phyloP scores from a whole-genome alignment of 1,140 invertebrate species.

The Metopolophium dirhodum region DNA sequence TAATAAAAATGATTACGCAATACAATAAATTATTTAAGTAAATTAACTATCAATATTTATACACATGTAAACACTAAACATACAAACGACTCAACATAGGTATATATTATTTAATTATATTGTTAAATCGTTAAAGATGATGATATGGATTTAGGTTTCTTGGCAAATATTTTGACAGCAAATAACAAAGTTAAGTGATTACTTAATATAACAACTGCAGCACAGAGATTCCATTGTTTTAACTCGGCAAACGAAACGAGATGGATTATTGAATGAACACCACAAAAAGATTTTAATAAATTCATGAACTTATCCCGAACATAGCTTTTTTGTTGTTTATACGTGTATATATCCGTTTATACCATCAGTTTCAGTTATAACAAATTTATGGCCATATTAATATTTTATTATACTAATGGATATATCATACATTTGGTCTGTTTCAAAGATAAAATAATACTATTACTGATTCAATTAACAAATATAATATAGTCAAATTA shows the following conservation, averaged over 20 bases:
- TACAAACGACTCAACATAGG: background rate
- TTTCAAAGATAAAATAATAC: background rate
- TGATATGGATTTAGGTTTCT: background rate
- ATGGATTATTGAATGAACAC: background rate
- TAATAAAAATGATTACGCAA: too few species aligned
- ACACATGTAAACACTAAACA: background rate
- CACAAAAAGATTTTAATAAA: background rate
- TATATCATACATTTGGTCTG: background rate
- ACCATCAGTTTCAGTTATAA: background rate
- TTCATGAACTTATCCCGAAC: background rate
- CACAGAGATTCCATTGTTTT: background rate
- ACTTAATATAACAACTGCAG: background rate
- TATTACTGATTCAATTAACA: background rate
- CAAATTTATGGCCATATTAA: background rate
- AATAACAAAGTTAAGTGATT: constrained; percentile 8
- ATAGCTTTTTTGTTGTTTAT: background rate
- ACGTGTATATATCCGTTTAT: background rate
- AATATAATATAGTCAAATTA: background rate
- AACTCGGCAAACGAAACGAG: background rate
- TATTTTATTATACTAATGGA: background rate
- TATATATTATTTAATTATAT: background rate
- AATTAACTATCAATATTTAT: background rate
- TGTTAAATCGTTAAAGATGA: background rate
- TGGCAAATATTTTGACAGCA: background rate
- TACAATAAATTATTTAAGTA: too few species aligned